These are phyloP conservation scores for Falco novaeseelandiae DNA, from an alignment of 2,797 vertebrate genomes.

Conservation along the genomic window DNA sequence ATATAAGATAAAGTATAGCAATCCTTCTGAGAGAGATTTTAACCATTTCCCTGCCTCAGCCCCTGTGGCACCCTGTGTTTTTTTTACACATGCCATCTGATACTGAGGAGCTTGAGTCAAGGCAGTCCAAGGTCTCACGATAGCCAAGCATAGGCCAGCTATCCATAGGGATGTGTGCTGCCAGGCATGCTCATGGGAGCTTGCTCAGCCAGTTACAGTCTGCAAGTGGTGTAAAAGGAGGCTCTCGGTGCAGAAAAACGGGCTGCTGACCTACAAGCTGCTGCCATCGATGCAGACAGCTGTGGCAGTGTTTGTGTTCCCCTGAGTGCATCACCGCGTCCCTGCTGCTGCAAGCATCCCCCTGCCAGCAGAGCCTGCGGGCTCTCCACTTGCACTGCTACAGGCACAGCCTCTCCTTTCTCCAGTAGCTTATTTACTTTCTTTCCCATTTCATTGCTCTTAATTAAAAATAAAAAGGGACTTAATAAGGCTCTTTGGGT, in stretches of 20 bases:
- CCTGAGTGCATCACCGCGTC: neutral
- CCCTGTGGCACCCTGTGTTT: neutral
- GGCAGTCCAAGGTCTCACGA: neutral
- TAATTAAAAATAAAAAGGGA: neutral
- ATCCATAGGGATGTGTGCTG: neutral
- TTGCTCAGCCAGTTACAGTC: neutral
- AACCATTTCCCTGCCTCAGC: neutral
- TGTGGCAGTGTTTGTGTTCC: neutral
- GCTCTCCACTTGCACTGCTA: neutral
- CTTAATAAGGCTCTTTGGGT: neutral
- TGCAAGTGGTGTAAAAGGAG: neutral
- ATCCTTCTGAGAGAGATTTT: neutral
- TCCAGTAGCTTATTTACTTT: neutral
- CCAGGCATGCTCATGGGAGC: neutral
- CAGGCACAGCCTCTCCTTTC: neutral
- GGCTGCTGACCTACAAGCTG: neutral
- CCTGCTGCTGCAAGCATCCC: neutral
- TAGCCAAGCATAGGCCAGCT: neutral
- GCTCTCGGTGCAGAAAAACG: neutral
- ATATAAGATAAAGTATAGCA: neutral
- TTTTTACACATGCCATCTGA: neutral
- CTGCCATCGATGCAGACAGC: rapidly evolving
- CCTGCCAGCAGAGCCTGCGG: neutral
- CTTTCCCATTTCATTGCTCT: neutral
- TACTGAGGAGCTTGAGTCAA: neutral